Evolutionary conservation across 2,113 vertebrate genomes (phyloP).

Genomic region (Pavo muticus): DNA sequence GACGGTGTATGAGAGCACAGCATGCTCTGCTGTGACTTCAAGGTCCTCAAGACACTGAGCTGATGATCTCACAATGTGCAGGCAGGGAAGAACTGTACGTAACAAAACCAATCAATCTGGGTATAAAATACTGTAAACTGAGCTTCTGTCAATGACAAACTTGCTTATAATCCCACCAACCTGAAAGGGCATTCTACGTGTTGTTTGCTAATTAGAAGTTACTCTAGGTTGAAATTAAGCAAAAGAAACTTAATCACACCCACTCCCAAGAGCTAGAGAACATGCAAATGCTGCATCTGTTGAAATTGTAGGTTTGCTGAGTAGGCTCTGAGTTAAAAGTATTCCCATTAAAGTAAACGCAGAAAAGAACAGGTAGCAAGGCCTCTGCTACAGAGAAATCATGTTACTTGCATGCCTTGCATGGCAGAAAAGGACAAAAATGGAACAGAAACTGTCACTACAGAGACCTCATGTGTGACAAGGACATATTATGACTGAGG

Average conservation of each 20-base stretch:
- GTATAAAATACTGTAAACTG: background rate
- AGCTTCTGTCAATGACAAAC: background rate
- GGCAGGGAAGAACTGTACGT: background rate
- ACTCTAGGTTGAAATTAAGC: slow-evolving; percentile 16
- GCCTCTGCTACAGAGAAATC: background rate
- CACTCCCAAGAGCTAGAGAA: slow-evolving; percentile 46
- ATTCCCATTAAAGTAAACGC: background rate
- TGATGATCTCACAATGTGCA: background rate
- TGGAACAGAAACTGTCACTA: background rate
- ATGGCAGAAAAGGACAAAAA: background rate
- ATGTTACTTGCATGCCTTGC: background rate
- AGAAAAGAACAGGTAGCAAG: background rate
- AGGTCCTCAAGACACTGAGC: background rate
- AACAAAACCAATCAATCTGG: background rate
- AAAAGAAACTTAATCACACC: slow-evolving; percentile 51
- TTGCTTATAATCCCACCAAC: background rate
- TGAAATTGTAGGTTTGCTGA: slow-evolving; percentile 5
- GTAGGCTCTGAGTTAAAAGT: slow-evolving; percentile 9
- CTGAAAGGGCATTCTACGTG: background rate
- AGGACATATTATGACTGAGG: background rate
- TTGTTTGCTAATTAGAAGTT: slow-evolving; percentile 15
- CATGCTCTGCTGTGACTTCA: rapidly evolving
- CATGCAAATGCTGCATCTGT: slow-evolving; percentile 65
- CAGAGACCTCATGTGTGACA: background rate
- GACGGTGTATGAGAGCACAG: background rate